Conservation (phyloP, 2,797 vertebrate species). For the Poeciliopsis infans region DNA sequence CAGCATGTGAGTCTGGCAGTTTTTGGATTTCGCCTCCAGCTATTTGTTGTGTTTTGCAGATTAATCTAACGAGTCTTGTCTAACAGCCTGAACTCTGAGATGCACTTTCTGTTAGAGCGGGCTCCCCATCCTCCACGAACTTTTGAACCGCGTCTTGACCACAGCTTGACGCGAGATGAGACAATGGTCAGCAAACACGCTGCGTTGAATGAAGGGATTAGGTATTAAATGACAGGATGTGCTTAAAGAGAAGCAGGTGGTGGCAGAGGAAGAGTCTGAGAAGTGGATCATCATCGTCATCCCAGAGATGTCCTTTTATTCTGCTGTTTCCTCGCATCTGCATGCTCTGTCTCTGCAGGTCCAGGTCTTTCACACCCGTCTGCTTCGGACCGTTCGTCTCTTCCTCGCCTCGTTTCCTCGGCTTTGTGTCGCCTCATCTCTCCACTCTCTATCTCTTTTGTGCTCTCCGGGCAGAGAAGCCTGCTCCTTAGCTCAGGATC, state of each 20-base stretch:
- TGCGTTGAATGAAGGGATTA: conserved; percentile 80
- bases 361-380: conserved; percentile 50
- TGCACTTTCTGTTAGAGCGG: conserved; percentile 64
- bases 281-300: conserved; percentile 63
- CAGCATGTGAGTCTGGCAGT: neutral
- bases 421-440: conserved; percentile 45
- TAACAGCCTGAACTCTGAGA: neutral
- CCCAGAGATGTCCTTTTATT: conserved; percentile 19
- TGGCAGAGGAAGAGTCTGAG: conserved; percentile 72
- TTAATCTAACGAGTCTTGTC: conserved; percentile 3
- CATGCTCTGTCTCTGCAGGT: conserved; percentile 47
- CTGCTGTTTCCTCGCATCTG: conserved; percentile 32
- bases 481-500: conserved; percentile 74
- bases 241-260: conserved; percentile 79
- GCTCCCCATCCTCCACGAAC: conserved; percentile 72
- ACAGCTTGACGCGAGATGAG: conserved; percentile 75
- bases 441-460: conserved; percentile 58
- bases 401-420: conserved; percentile 41
- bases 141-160: conserved; percentile 83
- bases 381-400: conserved; percentile 29
- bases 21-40: neutral
- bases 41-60: no score
- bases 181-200: conserved; percentile 80
- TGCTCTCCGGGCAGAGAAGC: conserved; percentile 77
- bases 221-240: conserved; percentile 82